These are phyloP conservation scores for Tuta absoluta DNA, from an alignment of 2,888 invertebrate genomes.

Conservation along the genomic window DNA sequence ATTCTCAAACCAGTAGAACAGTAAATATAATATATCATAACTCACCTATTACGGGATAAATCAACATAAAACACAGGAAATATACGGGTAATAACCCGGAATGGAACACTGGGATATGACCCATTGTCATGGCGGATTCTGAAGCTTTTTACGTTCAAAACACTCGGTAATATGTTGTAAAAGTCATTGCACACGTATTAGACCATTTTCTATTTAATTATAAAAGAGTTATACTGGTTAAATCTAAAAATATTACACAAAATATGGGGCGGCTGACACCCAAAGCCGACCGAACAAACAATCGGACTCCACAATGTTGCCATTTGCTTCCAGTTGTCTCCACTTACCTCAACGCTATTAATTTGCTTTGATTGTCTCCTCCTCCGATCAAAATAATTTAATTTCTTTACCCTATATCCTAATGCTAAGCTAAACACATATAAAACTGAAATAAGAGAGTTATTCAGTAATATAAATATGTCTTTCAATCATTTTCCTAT, in stretches of 20 bases:
- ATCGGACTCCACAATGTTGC: slow-evolving; percentile 57
- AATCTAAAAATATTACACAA: slow-evolving; percentile 66
- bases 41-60: slow-evolving; percentile 71
- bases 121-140: slow-evolving; percentile 79
- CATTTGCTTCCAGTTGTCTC: slow-evolving; percentile 31
- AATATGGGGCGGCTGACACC: slow-evolving; percentile 76
- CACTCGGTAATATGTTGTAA: slow-evolving; percentile 52
- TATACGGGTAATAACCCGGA: slow-evolving; percentile 67
- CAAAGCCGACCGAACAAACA: slow-evolving; percentile 81
- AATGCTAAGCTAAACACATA: no score
- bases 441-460: no score
- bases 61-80: slow-evolving; percentile 71
- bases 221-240: slow-evolving; percentile 60
- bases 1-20: background rate
- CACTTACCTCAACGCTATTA: background rate
- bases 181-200: slow-evolving; percentile 65
- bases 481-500: no score
- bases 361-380: background rate
- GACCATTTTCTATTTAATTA: slow-evolving; percentile 67
- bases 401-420: no score
- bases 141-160: slow-evolving; percentile 63
- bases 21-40: slow-evolving; percentile 35
- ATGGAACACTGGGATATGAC: slow-evolving; percentile 65
- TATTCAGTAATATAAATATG: no score
- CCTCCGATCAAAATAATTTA: no score